Evolutionary conservation across 92 coral and sea anemone genomes (phyloP).

Genomic region (Porites lobata): DNA sequence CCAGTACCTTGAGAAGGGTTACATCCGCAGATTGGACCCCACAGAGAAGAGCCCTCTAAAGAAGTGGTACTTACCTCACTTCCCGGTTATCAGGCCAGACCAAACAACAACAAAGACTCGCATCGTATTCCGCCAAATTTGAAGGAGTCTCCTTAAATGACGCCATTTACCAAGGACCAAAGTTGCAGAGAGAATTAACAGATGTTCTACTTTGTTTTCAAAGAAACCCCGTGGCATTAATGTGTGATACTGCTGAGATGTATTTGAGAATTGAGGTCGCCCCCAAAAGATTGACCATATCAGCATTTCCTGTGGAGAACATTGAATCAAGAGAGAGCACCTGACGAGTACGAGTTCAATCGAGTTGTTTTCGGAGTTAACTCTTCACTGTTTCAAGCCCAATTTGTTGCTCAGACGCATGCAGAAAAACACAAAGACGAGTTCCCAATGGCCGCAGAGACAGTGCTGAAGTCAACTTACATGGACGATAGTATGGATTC

Average conservation of each 20-base stretch:
- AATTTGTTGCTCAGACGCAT: not conserved
- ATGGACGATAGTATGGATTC: slow-evolving; percentile 33
- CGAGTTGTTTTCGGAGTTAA: no score
- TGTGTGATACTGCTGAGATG: slow-evolving; percentile 81
- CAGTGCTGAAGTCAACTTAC: slow-evolving; percentile 58
- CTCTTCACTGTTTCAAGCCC: slow-evolving; percentile 70
- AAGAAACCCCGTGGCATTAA: slow-evolving; percentile 64
- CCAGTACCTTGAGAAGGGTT: slow-evolving; percentile 29
- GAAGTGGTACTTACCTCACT: slow-evolving; percentile 14
- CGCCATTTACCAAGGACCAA: no score
- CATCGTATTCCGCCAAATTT: slow-evolving; percentile 72
- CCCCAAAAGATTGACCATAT: slow-evolving; percentile 53
- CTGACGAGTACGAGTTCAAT: no score
- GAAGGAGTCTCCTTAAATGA: slow-evolving; percentile 25
- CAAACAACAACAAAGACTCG: slow-evolving; percentile 75
- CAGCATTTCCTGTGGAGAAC: slow-evolving; percentile 71
- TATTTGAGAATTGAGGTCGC: slow-evolving; percentile 68
- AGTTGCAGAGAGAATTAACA: no score
- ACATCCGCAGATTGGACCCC: no score
- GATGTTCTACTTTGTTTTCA: slow-evolving; percentile 35
- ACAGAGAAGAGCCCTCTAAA: no score
- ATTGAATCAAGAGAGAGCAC: not conserved
- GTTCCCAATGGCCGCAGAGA: slow-evolving; percentile 63
- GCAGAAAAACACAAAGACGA: not conserved
- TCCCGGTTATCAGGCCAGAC: slow-evolving; percentile 72